A percentile compares a stretch with the other conserved stretches of the same genome.
Evolutionary conservation across 2,888 invertebrate species (phyloP).

Genomic region (Nipponacmea schrenckii): DNA sequence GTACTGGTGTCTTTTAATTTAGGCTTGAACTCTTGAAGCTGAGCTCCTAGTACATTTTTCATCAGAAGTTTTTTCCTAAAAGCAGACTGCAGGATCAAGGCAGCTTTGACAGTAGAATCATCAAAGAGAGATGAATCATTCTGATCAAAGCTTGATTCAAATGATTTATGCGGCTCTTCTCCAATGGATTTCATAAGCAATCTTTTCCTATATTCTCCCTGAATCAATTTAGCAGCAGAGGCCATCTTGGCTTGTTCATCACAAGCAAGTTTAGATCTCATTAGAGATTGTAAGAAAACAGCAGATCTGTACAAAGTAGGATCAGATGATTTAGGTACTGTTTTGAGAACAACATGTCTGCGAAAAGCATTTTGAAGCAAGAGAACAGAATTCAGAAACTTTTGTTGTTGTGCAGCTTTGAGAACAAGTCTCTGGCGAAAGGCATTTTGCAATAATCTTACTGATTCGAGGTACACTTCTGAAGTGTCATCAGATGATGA

Average conservation of each 20-base stretch:
- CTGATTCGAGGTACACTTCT: neutral
- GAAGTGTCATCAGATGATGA: neutral
- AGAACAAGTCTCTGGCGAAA: neutral
- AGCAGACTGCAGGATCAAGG: neutral
- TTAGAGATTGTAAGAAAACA: neutral
- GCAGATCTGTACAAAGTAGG: neutral
- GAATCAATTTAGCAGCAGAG: neutral
- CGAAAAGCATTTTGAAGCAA: constrained; percentile 1
- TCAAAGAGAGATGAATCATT: neutral
- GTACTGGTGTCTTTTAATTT: neutral
- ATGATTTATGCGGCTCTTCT: neutral
- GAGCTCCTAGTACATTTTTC: neutral
- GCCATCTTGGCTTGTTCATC: neutral
- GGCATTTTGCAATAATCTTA: neutral
- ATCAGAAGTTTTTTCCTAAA: neutral
- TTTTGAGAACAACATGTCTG: neutral
- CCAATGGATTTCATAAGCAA: neutral
- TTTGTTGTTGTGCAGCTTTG: neutral
- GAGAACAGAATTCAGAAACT: neutral
- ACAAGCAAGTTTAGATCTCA: neutral
- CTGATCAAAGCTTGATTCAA: neutral
- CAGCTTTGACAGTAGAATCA: neutral
- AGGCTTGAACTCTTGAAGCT: neutral
- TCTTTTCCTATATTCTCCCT: neutral
- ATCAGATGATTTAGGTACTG: neutral